Conservation (phyloP, 2,113 vertebrate species). For the Zosterops hypoxanthus region DNA sequence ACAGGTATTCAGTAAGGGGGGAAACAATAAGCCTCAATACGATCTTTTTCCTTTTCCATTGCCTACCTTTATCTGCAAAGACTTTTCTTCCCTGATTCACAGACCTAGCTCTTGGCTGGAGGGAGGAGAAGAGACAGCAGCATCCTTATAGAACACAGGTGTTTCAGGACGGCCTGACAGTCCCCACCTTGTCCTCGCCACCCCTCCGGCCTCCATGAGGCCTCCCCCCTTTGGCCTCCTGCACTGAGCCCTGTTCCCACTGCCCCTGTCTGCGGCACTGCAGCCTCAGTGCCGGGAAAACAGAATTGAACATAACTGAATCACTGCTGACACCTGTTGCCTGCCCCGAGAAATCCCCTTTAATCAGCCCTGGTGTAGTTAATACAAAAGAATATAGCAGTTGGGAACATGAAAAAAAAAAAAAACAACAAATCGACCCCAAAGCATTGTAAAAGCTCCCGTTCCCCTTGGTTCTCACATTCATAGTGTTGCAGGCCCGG, state of each 20-base stretch:
- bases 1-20: background rate
- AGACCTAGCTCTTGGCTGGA: background rate
- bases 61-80: background rate
- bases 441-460: background rate
- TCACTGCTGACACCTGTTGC: slow-evolving; percentile 40
- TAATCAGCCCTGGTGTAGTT: too few relatives aligned
- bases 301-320: background rate
- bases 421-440: too few relatives aligned
- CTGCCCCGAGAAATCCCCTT: background rate
- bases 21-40: background rate
- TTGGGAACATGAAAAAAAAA: too few relatives aligned
- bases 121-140: background rate
- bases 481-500: accelerated
- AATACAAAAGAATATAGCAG: accelerated
- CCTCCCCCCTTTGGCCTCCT: background rate
- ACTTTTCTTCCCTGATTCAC: background rate
- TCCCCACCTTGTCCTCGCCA: background rate
- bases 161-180: background rate
- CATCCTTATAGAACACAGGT: accelerated
- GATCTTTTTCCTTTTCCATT: background rate
- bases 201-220: background rate
- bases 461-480: background rate
- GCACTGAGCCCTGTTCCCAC: background rate
- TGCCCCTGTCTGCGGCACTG: accelerated
- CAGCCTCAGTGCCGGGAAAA: background rate